A percentile compares a stretch with the other conserved stretches of the same genome.
These are phyloP conservation scores for Platalea minor DNA, from an alignment of 2,797 vertebrate species.

Conservation along the genomic window DNA sequence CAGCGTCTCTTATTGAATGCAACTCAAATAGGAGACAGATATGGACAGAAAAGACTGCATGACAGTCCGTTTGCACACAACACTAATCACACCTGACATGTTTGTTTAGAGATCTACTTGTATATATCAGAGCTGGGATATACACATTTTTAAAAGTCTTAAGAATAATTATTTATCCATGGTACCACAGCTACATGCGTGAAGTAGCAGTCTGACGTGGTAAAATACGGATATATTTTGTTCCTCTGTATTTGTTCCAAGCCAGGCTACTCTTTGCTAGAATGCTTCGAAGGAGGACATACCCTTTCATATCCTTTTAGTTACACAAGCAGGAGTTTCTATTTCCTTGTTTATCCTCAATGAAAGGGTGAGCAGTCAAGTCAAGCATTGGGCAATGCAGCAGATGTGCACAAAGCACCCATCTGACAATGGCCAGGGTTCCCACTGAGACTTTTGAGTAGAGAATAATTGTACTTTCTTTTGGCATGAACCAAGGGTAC, in stretches of 20 bases:
- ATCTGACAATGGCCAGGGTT: constrained; percentile 64
- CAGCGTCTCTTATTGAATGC: background rate
- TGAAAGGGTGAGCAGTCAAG: constrained; percentile 70
- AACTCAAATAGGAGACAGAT: background rate
- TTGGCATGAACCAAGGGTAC: constrained; percentile 47
- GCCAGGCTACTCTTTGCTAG: background rate
- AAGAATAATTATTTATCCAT: background rate
- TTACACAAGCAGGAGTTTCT: constrained; percentile 61
- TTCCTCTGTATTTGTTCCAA: background rate
- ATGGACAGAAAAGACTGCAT: background rate
- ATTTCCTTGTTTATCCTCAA: constrained; percentile 61
- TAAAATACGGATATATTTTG: background rate
- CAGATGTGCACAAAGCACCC: constrained; percentile 72
- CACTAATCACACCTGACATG: background rate
- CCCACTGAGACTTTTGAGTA: constrained; percentile 67
- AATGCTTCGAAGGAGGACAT: background rate
- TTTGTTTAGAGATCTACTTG: background rate
- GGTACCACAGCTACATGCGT: background rate
- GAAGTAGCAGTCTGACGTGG: background rate
- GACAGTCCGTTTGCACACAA: background rate
- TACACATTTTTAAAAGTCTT: background rate
- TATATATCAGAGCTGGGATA: background rate
- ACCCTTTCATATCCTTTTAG: constrained; percentile 64
- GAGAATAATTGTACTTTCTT: constrained; percentile 68
- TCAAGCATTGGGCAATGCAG: constrained; percentile 66